Evolutionary conservation across 2,113 vertebrate genomes (phyloP).

Genomic region (Halichoeres trimaculatus): DNA sequence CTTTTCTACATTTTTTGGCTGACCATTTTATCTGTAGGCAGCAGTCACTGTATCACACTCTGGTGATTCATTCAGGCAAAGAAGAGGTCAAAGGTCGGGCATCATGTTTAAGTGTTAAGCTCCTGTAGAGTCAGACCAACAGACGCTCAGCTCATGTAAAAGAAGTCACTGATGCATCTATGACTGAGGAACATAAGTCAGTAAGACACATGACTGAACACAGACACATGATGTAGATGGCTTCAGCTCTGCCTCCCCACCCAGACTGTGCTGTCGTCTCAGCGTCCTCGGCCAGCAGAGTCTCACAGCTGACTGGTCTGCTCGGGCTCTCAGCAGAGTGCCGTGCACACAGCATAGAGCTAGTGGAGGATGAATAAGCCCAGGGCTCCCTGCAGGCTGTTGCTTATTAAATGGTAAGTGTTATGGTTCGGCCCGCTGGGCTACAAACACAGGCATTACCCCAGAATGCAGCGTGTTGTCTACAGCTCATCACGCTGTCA

Average conservation of each 20-base stretch:
- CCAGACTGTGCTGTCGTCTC: conserved; percentile 19
- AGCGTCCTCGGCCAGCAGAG: conserved; percentile 32
- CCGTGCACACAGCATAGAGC: conserved; percentile 63
- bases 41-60: neutral
- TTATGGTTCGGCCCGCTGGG: conserved; percentile 67
- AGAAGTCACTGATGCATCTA: conserved; percentile 27
- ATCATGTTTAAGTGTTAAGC: neutral
- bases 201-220: conserved; percentile 29
- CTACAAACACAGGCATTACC: conserved; percentile 68
- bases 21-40: neutral
- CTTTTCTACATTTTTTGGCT: neutral
- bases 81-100: conserved; percentile 7
- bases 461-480: conserved; percentile 59
- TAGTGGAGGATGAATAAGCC: conserved; percentile 67
- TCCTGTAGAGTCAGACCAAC: neutral
- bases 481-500: conserved; percentile 52
- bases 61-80: conserved; percentile 16
- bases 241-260: neutral
- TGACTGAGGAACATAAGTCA: conserved; percentile 24
- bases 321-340: conserved; percentile 47
- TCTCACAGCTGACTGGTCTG: conserved; percentile 55
- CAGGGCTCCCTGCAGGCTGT: conserved; percentile 64
- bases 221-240: neutral
- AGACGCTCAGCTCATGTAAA: neutral
- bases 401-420: conserved; percentile 78